Base-by-base conservation (phyloP, 1,140 invertebrate species). In the Halesus radiatus region DNA sequence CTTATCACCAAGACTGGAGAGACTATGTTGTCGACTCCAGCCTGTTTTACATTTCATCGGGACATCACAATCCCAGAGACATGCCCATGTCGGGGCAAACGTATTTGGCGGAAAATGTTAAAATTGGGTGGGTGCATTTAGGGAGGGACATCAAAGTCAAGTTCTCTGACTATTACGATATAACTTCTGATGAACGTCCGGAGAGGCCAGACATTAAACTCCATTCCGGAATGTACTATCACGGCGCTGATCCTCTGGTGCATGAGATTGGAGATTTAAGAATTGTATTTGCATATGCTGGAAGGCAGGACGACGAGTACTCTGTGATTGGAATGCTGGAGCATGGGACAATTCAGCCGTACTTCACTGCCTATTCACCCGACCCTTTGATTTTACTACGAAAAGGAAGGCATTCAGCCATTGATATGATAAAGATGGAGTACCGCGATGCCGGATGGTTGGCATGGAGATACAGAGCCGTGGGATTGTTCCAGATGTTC, bases 211-310 rank as follows among this genome's bases (percentile, higher is more conserved):
- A 95, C 83, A 95, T 96, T 2, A 97, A 96, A 88, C 90, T 97
- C 83, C 96, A 97, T 85, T 92, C 95, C 64, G 95, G 95, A 3
- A 91, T 96, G 53, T 97, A 96, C 86, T 97, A 96, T 86, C 95
- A 96, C 82, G 93, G 94, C 13, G 89, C 92, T 60, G 95, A 96
- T 89, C 92, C 96, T n/a, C 93, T 95, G 88, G 92, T 96, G 86
- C 95, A 96, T 70, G 91, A 95, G 89, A 92, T 96, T 20, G 96
- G 96, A 26, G 96, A 97, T 86, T 90, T 96, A 62, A 89, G 96
- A 60, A 91, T 97, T 80, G 93, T 96, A 85, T 96, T 97, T 86
- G 95, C 94, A 29, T 96, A 95, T 86, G 94, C 95, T 13, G 95
- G 95, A 52, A 91, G 93, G 85, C 91, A 92, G 84, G 94, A 93